phyloP scores from a whole-genome alignment of 2,888 invertebrate species.

The Polyploca ridens region DNA sequence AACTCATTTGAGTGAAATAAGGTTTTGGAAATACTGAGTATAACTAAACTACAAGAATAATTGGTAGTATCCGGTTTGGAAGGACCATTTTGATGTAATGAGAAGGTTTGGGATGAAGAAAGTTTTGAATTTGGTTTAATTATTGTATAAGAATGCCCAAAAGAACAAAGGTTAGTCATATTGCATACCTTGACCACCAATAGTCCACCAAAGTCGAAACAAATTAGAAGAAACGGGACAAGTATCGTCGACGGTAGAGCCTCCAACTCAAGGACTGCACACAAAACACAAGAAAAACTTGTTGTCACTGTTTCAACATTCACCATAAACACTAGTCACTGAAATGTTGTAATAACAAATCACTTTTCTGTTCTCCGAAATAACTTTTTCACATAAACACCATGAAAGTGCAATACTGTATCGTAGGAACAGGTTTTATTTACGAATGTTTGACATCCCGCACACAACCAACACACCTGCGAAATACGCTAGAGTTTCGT shows the following conservation, averaged over 20 bases:
- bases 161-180: slow-evolving; percentile 16
- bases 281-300: slow-evolving; percentile 74
- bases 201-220: slow-evolving; percentile 49
- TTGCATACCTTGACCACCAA: slow-evolving; percentile 65
- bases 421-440: slow-evolving; percentile 65
- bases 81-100: slow-evolving; percentile 3
- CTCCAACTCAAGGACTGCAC: slow-evolving; percentile 76
- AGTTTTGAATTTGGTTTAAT: neutral
- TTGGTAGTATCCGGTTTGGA: neutral
- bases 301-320: slow-evolving; percentile 75
- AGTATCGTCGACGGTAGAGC: slow-evolving; percentile 64
- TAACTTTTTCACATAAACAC: slow-evolving; percentile 27
- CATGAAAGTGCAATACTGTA: slow-evolving; percentile 36
- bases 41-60: neutral
- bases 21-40: neutral
- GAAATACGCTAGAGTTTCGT: slow-evolving; percentile 66
- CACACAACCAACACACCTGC: slow-evolving; percentile 63
- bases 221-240: slow-evolving; percentile 57
- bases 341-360: slow-evolving; percentile 24
- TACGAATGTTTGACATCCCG: slow-evolving; percentile 55
- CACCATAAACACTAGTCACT: slow-evolving; percentile 49
- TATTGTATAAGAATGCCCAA: neutral
- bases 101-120: neutral
- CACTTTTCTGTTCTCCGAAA: slow-evolving; percentile 32
- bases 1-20: neutral